These are phyloP conservation scores for Hemithea aestivaria DNA, from an alignment of 2,888 invertebrate species.

Conservation along the genomic window DNA sequence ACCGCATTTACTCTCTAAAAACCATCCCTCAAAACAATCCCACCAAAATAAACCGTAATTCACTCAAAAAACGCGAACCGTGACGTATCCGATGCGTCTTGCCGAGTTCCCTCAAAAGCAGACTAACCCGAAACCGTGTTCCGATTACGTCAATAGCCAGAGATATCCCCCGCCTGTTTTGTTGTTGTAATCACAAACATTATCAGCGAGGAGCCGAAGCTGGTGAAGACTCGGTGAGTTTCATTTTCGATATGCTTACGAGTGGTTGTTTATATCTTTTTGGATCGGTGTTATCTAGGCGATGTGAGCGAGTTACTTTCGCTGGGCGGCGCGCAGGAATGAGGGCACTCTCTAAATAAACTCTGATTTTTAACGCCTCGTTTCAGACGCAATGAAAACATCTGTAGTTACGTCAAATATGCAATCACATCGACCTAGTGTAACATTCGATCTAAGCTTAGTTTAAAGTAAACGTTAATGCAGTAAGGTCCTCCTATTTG, in stretches of 20 bases:
- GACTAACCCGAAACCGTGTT: conserved; percentile 36
- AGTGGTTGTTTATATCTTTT: conserved; percentile 18
- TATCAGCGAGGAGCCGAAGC: conserved; percentile 15
- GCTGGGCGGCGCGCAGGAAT: conserved; percentile 53
- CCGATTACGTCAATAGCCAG: conserved; percentile 52
- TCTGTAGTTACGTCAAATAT: conserved; percentile 20
- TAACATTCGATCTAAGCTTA: too few species aligned
- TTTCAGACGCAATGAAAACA: conserved; percentile 34
- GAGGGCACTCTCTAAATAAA: conserved; percentile 67
- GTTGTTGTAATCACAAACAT: conserved; percentile 24
- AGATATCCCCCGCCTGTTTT: conserved; percentile 25
- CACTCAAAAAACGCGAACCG: conserved; percentile 28
- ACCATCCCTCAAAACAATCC: conserved; percentile 57
- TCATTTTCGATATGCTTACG: conserved; percentile 32
- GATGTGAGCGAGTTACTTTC: conserved; percentile 58
- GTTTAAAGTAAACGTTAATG: too few species aligned
- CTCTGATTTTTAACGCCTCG: conserved; percentile 52
- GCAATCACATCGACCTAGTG: neutral
- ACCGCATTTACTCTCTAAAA: conserved; percentile 58
- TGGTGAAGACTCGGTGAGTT: conserved; percentile 52
- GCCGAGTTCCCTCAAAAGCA: conserved; percentile 32
- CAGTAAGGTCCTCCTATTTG: too few species aligned
- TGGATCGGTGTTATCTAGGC: conserved; percentile 40
- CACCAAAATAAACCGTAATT: conserved; percentile 44
- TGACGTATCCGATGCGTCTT: conserved; percentile 13